Conservation (phyloP, 2,797 vertebrate species). For the Chaetophractus vellerosus region DNA sequence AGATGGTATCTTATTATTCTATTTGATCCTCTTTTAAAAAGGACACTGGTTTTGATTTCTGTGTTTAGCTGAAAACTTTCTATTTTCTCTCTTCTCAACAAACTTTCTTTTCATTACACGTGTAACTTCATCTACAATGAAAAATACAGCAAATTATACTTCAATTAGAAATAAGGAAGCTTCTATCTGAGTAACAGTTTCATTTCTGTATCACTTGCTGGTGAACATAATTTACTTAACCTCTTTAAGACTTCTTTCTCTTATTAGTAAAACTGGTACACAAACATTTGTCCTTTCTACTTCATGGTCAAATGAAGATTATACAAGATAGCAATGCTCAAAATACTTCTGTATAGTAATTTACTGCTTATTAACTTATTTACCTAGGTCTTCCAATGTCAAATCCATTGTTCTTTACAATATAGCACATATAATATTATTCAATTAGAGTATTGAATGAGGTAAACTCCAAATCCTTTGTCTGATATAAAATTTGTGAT, state of each 20-base stretch:
- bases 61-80: conserved; percentile 47
- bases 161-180: conserved; percentile 18
- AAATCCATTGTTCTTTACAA: neutral
- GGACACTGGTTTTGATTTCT: conserved; percentile 23
- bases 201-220: conserved; percentile 33
- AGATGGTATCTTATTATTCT: conserved; percentile 70
- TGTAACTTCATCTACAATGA: conserved; percentile 38
- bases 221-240: conserved; percentile 8
- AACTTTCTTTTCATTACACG: conserved; percentile 12
- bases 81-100: neutral
- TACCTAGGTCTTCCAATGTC: conserved; percentile 1
- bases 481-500: neutral
- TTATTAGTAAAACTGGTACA: neutral
- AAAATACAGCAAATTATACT: conserved; percentile 33
- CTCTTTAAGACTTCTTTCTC: conserved; percentile 4
- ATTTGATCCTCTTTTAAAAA: conserved; percentile 36
- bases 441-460: neutral
- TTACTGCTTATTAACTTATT: conserved; percentile 20
- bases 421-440: neutral
- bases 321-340: neutral
- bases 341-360: conserved; percentile 13
- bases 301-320: conserved; percentile 27
- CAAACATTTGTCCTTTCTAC: neutral
- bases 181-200: conserved; percentile 23
- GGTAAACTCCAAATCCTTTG: neutral